Base-by-base conservation (phyloP, 2,888 invertebrate species). In the Caenorhabditis wallacei region DNA sequence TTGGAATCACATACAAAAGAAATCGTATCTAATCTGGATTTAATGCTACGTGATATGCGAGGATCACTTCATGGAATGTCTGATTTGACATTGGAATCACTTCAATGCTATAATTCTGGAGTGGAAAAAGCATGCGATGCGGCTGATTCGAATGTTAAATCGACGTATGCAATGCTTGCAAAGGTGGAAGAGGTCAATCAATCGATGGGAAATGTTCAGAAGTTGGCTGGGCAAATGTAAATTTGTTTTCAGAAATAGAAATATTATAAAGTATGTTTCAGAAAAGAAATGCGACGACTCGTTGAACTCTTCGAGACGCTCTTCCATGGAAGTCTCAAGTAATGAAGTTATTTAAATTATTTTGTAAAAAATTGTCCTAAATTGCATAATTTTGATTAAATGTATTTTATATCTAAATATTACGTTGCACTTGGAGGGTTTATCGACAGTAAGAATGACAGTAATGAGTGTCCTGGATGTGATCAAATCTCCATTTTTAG, bases 101-200 rank as follows among this genome's bases (percentile, higher is more conserved):
- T 87, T 20, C 89, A 91, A 64, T 90, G 88, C 71, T 89, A 87
- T 72, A 87, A 86, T 46, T 69, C 84, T 13, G 88, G 88, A 16
- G 87, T 88, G 20, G 86, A 84, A 11, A 84, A 88, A 10, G 85
- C 89, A 22, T 91, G 91, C 63, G 91, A 91, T 63, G 82, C 84
- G 10, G 90, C 91, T 0, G 91, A 91, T 78, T 84, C 88, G 2
- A 88, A 89, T 59, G 89, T 89, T 68, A 87, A 87, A 54, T 80
- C 87, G 8, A 90, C 88, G 8, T 91, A 91, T 81, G 88, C 90
- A 51, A 88, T 91, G 87, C 61, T 91, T 37, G 90, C 91, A 2
- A 91, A 91, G 80, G 85, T 90, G 13, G 91, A 91, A 69, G 91
- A 91, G 74, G 85, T 91, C 16, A 90, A 87, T 82, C 84, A 84